Base-by-base conservation (phyloP, 2,888 invertebrate genomes). In the Gnatocerus cornutus region DNA sequence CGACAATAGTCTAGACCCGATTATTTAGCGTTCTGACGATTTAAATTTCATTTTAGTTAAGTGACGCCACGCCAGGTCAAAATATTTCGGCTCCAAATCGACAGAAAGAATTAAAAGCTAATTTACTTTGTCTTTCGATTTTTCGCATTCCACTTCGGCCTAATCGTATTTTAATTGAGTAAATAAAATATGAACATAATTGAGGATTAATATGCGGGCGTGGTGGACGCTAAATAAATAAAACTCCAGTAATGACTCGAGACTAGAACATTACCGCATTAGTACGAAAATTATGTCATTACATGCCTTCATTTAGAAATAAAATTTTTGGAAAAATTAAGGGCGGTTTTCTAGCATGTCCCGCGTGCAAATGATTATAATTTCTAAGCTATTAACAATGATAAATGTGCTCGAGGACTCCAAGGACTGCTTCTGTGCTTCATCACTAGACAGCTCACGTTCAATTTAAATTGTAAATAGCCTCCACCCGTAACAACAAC, bases 141-240 rank as follows among this genome's bases (percentile, higher is more conserved):
- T 63, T 65, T 65, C 56, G 56, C 56, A 48, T 65, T 65, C 46
- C 53, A 16, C 21, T 16, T 30, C 10, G 50, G 21, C 45, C 65
- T 65, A 65, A 65, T 29, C 56, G 46, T 10, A 37, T 56, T 65
- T 65, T 65, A 65, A 65, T 65, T 56, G 65, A 12, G 43, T 64
- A 13, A 64, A 53, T 53, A 55, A 53, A 64, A 53, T 64, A 64
- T 64, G 52, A 41, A 14, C 43, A n/a, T 65, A 56, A 65, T 65
- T 65, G 48, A 37, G 48, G 65, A 48, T 56, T 65, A 65, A 65
- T 46, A 56, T 48, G 55, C 30, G 65, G 56, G 65, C 56, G 65
- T 55, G 65, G 56, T 46, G 10, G 9, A 12, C 39, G n/a, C 12
- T 63, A 64, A 64, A 64, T 64, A 64, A 64, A 45, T 64, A 64